Evolutionary conservation across 1,140 invertebrate species (phyloP), one percentile per base, ranked within the genome.

Genomic region (Carposina sasakii): DNA sequence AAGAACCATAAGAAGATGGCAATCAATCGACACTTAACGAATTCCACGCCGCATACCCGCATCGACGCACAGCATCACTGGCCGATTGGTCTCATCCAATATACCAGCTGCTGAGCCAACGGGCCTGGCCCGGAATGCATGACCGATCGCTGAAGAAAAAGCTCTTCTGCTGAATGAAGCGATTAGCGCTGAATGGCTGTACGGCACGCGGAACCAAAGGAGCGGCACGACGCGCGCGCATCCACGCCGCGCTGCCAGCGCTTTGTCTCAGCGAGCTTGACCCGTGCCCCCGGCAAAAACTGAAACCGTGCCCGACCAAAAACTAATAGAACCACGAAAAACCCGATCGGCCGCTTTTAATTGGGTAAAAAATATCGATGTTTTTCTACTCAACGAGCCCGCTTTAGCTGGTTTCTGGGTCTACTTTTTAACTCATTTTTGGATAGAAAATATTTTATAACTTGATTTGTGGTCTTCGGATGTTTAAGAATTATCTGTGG

Each of bases 211-310:
- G 79, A 83, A 83, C 79, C 63, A 68, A 81, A 60, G 63, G 70
- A 51, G 44, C 46, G 54, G 56, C 79, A 83, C 76, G 79, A 83
- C 67, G 65, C 57, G 54, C 64, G 63, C 57, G 54, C 60, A 51
- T 54, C 71, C 63, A 71, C 64, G 66, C 54, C 50, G 67, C 60
- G 62, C 71, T 67, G 79, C 81, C 54, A 48, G 67, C 60, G 62
- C 71, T 67, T 81, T 83, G 79, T 83, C 79, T 83, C 79, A 77
- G 67, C 69, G 34, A 59, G 64, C 59, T 73, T 83, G 79, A 83
- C 79, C 79, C 79, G 79, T 81, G 79, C 74, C 79, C 76, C 70
- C 53, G 49, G 63, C 58, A 75, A 78, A 78, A 82, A 76, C 64
- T 39, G 3, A 21, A 33, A n/a, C n/a, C 46, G 36, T 45, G 33